Base-by-base conservation (phyloP, 1,140 invertebrate species). In the Laupala kohalensis region DNA sequence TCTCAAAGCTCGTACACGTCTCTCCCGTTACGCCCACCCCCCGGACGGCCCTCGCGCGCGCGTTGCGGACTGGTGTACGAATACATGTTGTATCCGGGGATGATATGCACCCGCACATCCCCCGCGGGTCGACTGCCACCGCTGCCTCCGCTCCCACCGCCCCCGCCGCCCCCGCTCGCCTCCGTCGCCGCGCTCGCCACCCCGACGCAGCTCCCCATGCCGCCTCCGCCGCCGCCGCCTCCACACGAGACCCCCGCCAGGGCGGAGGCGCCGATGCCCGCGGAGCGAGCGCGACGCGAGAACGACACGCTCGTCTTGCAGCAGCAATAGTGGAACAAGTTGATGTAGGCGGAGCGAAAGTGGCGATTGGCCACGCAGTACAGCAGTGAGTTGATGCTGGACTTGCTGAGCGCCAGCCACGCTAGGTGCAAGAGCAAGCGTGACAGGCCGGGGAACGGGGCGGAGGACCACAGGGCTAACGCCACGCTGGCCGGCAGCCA, bases 271-370 rank as follows among this genome's bases (percentile, higher is more conserved):
- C 19, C 81, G 81, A 9, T 79, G 78, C 4, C 78, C 74, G 86
- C 85, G 23, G 83, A 81, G 26, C 88, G 78, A 15, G 87, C 78
- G 4, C 81, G 19, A 79, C 79, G 5, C 0, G 89, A 87, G 71
- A 90, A 87, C 25, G 88, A 87, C 6, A 92, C 86, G 5, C 88
- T 89, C 6, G 87, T 92, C 78, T 93, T 93, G 80, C 91, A 92
- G 76, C 89, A 93, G 77, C 91, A 93, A 75, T 93, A 93, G 75
- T 92, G 86, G 76, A 92, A 93, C 12, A 15, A 37, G 30, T 91
- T 89, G 25, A 88, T 82, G 77, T 90, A 94, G 4, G 90, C 90
- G 72, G 84, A 87, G n/a, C 90, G 82, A 76, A 91, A 92, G 77
- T 89, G 86, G 0, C 85, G 81, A 76, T 90, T 88, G 3, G 84